Evolutionary conservation across 2,797 vertebrate species (phyloP), one percentile per base, ranked within the genome.

Genomic region (Epinephelus awoara): DNA sequence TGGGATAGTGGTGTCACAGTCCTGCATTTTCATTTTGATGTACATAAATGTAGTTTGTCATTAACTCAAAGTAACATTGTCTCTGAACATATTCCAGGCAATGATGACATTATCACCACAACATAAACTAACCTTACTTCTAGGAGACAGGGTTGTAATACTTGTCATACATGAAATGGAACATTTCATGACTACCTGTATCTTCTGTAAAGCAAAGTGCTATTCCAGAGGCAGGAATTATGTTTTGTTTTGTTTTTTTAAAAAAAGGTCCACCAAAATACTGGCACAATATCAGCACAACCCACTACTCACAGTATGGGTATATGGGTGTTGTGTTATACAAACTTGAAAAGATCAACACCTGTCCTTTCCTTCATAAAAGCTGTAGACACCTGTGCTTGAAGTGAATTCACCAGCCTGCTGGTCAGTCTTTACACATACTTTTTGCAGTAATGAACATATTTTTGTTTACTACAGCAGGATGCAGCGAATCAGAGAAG

Each of bases 401-500:
- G 23, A 19, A 17, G 18, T 76, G 55, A 14, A 27, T 18, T 21
- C 5, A 18, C 2, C 19, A 38, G 14, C 3, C 11, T 58, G 66
- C 17, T 58, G 12, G 1, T 21, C 19, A 27, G 21, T 38, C 18
- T 11, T 1, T 19, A 11, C 19, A 51, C 17, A 2, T 27, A 44
- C 3, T 10, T 8, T 69, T n/a, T 63, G 40, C 23, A 44, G 21
- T 73, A 29, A 78, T 44, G 9, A 3, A 1, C 50, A 66, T 52
- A 21, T 74, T 44, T 68, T 72, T 23, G n/a, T 62, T 82, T 51
- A 81, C 6, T 94, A 90, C 67, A 96, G 91, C 91, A 96, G 92
- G 86, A 97, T 99, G 96, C 98, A 98, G 80, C 96, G 96, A 52
- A 77, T 99, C 89, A 97, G 97, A 75, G 96, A 98, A 91, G 93